Evolutionary conservation across 1,140 invertebrate genomes (phyloP).

Genomic region (Cryptotermes secundus): DNA sequence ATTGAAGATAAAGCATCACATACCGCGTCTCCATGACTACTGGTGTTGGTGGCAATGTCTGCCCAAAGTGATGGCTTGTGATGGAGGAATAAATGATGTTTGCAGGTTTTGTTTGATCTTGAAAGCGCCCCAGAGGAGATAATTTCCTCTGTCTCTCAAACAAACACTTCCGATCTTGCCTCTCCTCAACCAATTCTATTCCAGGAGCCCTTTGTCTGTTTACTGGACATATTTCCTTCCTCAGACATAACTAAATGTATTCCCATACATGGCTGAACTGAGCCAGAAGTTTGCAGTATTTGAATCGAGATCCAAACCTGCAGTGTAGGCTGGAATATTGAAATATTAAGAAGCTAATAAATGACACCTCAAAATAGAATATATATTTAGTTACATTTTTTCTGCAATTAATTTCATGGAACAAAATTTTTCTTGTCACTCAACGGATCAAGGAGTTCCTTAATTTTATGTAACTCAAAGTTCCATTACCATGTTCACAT

Average conservation of each 20-base stretch:
- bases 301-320: too few relatives aligned
- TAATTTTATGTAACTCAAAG: too few relatives aligned
- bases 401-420: too few relatives aligned
- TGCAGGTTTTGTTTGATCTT: background rate
- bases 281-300: too few relatives aligned
- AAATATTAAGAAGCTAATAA: too few relatives aligned
- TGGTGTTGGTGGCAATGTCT: background rate
- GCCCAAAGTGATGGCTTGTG: background rate
- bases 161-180: background rate
- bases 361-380: too few relatives aligned
- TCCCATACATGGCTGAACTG: background rate
- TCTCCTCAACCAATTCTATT: background rate
- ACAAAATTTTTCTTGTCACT: too few relatives aligned
- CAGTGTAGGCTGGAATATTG: too few relatives aligned
- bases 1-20: too few relatives aligned
- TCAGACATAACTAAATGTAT: background rate
- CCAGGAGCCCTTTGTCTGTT: background rate
- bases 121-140: background rate
- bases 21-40: background rate
- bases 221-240: background rate
- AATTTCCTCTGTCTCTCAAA: slow-evolving; percentile 8
- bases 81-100: background rate
- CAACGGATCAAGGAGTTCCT: too few relatives aligned
- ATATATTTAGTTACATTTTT: too few relatives aligned
- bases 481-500: too few relatives aligned